Evolutionary conservation across 2,113 vertebrate species (phyloP).

Genomic region (Urocolius indicus): DNA sequence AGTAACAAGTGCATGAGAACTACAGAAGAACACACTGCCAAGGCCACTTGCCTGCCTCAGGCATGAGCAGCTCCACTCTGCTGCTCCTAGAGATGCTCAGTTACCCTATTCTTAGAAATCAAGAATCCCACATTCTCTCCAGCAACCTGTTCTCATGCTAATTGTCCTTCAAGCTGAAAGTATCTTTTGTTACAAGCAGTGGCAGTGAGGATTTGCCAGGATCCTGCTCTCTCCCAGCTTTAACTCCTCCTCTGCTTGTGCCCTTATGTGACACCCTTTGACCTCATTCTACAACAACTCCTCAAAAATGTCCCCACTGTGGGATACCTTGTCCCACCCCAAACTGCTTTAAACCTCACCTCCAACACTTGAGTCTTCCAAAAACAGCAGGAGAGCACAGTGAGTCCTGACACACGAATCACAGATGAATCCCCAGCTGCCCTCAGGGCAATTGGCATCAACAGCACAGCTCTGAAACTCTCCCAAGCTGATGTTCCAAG

Average conservation of each 20-base stretch:
- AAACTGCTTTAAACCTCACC: background rate
- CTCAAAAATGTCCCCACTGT: rapidly evolving
- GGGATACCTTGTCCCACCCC: background rate
- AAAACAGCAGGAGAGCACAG: background rate
- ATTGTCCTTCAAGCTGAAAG: background rate
- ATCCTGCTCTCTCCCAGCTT: background rate
- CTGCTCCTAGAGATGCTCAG: background rate
- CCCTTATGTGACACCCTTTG: rapidly evolving
- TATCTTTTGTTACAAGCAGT: background rate
- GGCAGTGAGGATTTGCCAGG: rapidly evolving
- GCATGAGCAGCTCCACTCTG: background rate
- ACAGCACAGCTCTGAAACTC: rapidly evolving
- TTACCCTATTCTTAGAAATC: background rate
- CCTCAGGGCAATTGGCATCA: background rate
- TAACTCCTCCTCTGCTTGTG: background rate
- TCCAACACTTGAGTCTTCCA: background rate
- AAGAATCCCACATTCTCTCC: background rate
- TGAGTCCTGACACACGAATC: background rate
- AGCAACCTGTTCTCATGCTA: background rate
- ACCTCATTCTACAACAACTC: background rate
- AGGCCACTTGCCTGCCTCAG: background rate
- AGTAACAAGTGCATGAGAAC: background rate
- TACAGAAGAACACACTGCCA: rapidly evolving
- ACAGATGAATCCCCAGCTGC: background rate
- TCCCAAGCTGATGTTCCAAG: background rate